These are phyloP conservation scores for Rhinopomastus cyanomelas DNA, from an alignment of 2,113 vertebrate genomes.

Conservation along the genomic window DNA sequence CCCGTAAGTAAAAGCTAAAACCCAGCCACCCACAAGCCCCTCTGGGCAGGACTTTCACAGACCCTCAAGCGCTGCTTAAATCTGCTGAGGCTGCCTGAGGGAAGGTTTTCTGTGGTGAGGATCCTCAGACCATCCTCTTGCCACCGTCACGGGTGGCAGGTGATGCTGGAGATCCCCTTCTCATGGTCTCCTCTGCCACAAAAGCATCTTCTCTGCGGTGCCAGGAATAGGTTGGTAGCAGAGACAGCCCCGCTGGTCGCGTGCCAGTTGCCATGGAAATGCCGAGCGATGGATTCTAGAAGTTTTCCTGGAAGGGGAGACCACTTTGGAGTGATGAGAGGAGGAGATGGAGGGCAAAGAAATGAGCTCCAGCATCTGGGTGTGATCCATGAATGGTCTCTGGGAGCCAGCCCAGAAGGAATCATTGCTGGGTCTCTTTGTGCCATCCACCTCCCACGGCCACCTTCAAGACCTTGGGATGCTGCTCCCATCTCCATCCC, in stretches of 20 bases:
- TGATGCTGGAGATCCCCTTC: neutral
- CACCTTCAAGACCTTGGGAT: neutral
- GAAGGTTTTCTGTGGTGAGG: neutral
- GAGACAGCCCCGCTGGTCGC: neutral
- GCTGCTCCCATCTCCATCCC: neutral
- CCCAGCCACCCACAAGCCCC: too few relatives aligned
- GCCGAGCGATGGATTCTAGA: neutral
- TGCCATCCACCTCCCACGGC: fast-evolving
- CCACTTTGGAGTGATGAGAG: neutral
- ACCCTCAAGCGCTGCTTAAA: neutral
- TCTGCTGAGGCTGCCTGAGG: neutral
- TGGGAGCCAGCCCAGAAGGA: neutral
- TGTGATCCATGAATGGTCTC: fast-evolving
- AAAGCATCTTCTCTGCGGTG: neutral
- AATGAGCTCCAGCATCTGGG: neutral
- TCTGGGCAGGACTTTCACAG: fast-evolving
- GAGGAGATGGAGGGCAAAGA: neutral
- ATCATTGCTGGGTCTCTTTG: fast-evolving
- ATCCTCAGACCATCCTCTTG: fast-evolving
- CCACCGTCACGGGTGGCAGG: fast-evolving
- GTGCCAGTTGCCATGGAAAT: slow-evolving; percentile 65
- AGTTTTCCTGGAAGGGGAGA: slow-evolving; percentile 21
- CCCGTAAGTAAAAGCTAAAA: neutral
- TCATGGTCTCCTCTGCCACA: neutral
- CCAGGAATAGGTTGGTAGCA: neutral